A percentile compares a stretch with the other conserved stretches of the same genome.
These are phyloP conservation scores for Atherinosoma microstoma DNA, from an alignment of 2,797 vertebrate genomes.

Conservation along the genomic window DNA sequence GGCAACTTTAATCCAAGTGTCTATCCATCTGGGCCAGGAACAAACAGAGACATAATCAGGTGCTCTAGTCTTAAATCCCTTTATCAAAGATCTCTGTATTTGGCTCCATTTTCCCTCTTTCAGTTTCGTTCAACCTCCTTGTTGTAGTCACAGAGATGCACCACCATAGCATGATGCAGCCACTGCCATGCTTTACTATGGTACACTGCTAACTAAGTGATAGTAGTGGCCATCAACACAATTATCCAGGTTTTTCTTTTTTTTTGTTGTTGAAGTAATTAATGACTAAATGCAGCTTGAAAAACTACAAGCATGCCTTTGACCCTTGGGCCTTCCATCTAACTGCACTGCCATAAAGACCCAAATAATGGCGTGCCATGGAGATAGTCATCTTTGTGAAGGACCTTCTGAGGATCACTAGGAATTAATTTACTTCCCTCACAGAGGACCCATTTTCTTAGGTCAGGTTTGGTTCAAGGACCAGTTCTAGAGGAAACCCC, in stretches of 20 bases:
- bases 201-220: not conserved
- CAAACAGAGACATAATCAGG: not conserved
- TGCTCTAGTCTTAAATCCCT: not conserved
- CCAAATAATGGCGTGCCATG: not conserved
- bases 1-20: too few species aligned
- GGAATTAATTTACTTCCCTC: not conserved
- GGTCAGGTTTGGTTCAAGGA: not conserved
- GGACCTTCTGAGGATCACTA: not conserved
- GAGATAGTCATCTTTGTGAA: not conserved
- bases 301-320: not conserved
- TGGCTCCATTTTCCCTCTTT: not conserved
- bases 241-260: too few species aligned
- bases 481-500: not conserved
- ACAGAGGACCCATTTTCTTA: not conserved
- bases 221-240: too few species aligned
- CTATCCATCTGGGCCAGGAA: too few species aligned
- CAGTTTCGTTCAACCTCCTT: not conserved
- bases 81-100: not conserved
- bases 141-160: not conserved
- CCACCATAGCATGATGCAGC: not conserved
- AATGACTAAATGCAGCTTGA: not conserved
- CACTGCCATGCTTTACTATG: not conserved
- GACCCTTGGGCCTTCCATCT: not conserved
- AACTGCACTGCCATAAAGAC: not conserved
- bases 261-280: too few species aligned